These are phyloP conservation scores for Gari tellinella DNA, from an alignment of 2,888 invertebrate species.

Conservation along the genomic window DNA sequence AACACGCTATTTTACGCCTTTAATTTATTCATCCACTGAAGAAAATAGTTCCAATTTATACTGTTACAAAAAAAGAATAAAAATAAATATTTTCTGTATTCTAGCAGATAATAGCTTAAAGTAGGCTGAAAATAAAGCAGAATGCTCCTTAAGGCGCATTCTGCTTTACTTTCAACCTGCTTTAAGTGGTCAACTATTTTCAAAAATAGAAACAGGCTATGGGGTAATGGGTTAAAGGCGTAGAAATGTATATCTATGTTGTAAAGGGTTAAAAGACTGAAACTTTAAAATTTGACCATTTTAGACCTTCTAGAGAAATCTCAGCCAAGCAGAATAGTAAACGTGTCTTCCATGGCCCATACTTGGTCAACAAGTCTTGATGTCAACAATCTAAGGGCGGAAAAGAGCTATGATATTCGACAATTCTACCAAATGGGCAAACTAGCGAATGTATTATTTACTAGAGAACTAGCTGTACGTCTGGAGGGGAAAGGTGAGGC, in stretches of 20 bases:
- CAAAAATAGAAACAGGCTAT: too few species aligned
- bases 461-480: constrained; percentile 78
- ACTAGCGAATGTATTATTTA: constrained; percentile 81
- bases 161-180: too few species aligned
- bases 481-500: constrained; percentile 75
- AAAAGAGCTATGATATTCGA: constrained; percentile 64
- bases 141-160: too few species aligned
- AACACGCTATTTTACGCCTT: too few species aligned
- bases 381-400: constrained; percentile 70
- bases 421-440: constrained; percentile 80
- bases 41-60: too few species aligned
- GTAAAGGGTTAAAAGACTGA: neutral
- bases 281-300: neutral
- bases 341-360: constrained; percentile 73
- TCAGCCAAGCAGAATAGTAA: constrained; percentile 72
- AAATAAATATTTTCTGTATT: too few species aligned
- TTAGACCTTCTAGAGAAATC: constrained; percentile 75
- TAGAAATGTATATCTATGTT: neutral
- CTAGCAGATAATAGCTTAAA: too few species aligned
- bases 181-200: too few species aligned
- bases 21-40: too few species aligned
- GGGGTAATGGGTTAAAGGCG: too few species aligned
- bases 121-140: too few species aligned
- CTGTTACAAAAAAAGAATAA: too few species aligned
- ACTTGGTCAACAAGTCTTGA: constrained; percentile 64